Conservation (phyloP, 2,797 vertebrate species). For the Tiaroga cobitis region DNA sequence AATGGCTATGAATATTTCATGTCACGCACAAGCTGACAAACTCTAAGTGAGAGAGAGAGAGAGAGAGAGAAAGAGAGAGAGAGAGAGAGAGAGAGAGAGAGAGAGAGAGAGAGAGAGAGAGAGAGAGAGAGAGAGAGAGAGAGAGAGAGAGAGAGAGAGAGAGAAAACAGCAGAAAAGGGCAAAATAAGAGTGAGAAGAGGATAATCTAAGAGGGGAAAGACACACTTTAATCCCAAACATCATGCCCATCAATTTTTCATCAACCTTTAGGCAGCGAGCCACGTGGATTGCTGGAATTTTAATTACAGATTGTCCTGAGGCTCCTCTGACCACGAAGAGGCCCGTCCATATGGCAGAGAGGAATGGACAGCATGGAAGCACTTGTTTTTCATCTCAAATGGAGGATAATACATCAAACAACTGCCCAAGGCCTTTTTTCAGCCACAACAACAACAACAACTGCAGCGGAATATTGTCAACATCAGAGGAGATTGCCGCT, state of each 20-base stretch:
- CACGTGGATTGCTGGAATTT: constrained; percentile 64
- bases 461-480: constrained; percentile 41
- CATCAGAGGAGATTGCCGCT: constrained; percentile 46
- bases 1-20: constrained; percentile 71
- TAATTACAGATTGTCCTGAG: constrained; percentile 65
- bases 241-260: constrained; percentile 68
- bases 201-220: constrained; percentile 48
- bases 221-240: constrained; percentile 61
- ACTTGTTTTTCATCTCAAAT: constrained; percentile 61
- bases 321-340: constrained; percentile 52
- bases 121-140: background rate
- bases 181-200: background rate
- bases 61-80: constrained; percentile 5
- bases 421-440: constrained; percentile 60
- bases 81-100: background rate
- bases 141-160: background rate
- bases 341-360: constrained; percentile 48
- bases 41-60: constrained; percentile 27
- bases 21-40: constrained; percentile 60
- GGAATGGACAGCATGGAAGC: constrained; percentile 32
- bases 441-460: constrained; percentile 50
- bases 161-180: background rate
- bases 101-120: background rate
- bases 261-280: constrained; percentile 60
- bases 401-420: constrained; percentile 56